Base-by-base conservation (phyloP, 2,113 vertebrate genomes). In the Chionis minor region DNA sequence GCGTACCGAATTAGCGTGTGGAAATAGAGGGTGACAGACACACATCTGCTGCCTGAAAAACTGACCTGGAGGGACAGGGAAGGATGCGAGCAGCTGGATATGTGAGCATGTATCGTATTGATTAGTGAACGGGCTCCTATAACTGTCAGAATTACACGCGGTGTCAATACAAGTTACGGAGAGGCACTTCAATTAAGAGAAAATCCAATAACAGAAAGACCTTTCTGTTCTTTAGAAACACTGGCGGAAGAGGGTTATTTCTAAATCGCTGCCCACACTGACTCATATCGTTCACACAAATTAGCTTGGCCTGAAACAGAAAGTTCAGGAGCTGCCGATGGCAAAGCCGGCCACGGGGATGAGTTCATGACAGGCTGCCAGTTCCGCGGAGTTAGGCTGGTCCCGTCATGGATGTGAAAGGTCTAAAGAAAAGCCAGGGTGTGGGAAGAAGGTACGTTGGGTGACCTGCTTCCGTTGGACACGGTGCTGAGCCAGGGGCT, bases 11-110 rank as follows among this genome's bases (percentile, higher is more conserved):
- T 72, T n/a, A 65, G 42, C 6, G 14, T 81, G 83, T 27, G 30
- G 44, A 70, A 67, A 30, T 3, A 44, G 20, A 16, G 49, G n/a
- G 80, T 78, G 86, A 52, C 51, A 84, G 83, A 30, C 73, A 85
- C 78, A 81, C 70, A 90, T 93, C 92, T 93, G 91, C 86, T 87
- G 89, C 87, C 93, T 95, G 84, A 66, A 81, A 83, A 89, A n/a
- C 47, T 67, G 84, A 52, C 83, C 77, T 92, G 91, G 80, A 89
- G 86, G 89, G 51, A 42, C 58, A 42, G 51, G 22, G 42, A 75
- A 45, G 47, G 77, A 20, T 62, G 38, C 27, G 75, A 86, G 88
- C 80, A 89, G 80, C 91, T 95, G 94, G 80, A 45, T 21, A 23
- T 63, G 56, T n/a, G 35, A 79, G 47, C 56, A 33, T 1, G 9